Conservation (phyloP, 2,113 vertebrate species). For the Cervus canadensis region DNA sequence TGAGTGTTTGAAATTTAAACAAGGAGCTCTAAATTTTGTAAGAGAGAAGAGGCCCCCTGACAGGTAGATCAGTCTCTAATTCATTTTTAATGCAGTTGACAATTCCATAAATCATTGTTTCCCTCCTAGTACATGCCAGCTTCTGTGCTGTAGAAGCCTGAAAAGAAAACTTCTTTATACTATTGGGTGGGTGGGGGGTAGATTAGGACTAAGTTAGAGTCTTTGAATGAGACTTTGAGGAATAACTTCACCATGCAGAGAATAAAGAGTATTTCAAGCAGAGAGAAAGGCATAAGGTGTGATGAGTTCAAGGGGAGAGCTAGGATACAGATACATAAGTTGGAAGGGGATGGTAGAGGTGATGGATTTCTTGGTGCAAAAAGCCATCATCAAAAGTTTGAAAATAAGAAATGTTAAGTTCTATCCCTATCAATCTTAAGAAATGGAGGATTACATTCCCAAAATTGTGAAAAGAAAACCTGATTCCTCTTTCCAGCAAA, state of each 20-base stretch:
- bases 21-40: conserved; percentile 45
- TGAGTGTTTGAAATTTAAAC: conserved; percentile 57
- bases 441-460: neutral
- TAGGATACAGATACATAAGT: neutral
- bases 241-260: neutral
- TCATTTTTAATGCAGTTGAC: conserved; percentile 56
- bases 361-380: neutral
- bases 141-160: neutral
- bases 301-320: neutral
- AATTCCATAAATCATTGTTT: conserved; percentile 61
- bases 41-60: conserved; percentile 41
- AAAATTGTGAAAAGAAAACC: neutral
- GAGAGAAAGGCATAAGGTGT: neutral
- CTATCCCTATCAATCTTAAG: neutral
- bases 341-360: neutral
- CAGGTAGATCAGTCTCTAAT: conserved; percentile 57
- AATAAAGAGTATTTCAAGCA: neutral
- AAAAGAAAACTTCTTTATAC: conserved; percentile 39
- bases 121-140: neutral
- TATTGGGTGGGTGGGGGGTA: neutral
- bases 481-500: neutral
- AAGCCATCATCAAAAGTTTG: neutral
- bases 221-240: neutral
- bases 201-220: neutral
- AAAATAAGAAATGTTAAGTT: neutral